Evolutionary conservation across 2,797 vertebrate genomes (phyloP), one percentile per base, ranked within the genome.

Genomic region (Geotria australis): DNA sequence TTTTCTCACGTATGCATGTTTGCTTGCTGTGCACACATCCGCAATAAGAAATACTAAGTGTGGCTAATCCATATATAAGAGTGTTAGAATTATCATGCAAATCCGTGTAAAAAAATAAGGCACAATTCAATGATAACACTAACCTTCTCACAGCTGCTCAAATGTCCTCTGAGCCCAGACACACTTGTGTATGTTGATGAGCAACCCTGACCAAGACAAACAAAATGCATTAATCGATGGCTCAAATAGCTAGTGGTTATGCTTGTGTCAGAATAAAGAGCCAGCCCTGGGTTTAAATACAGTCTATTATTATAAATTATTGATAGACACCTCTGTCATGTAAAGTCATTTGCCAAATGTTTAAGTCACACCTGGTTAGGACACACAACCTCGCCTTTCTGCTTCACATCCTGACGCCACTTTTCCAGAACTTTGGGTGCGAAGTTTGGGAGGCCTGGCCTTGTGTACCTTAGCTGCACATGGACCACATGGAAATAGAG

Each of bases 401-500:
- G 77, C 70, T 94, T 94, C 63, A 94, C 77, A 64, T 93, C 82
- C 0, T 75, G 77, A 66, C 81, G 88, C 86, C 86, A 94, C 62
- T 86, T 89, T 69, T 79, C 75, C 61, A 94, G 73, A 8, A 85
- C 79, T 57, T 94, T 84, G 60, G 86, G 84, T 64, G 84, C 91
- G 65, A 94, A 88, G 0, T 80, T 74, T 1, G 86, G 85, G 58
- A 89, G 71, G n/a, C 83, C 81, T 2, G 84, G 86, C 8, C 83
- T 76, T 14, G 82, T 75, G 48, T 91, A 94, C 64, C 85, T 89
- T 61, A 94, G 63, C 86, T 93, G 70, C 48, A 46, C 24, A 51
- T 4, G 24, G 38, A 38, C 3, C 24, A 38, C 24, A 38, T 38
- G 24, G 24, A 38, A 24, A 38, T 24, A 38, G 3, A 38, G 24